Conservation (phyloP, 1,140 invertebrate genomes). For the Zaprionus ornatus region DNA sequence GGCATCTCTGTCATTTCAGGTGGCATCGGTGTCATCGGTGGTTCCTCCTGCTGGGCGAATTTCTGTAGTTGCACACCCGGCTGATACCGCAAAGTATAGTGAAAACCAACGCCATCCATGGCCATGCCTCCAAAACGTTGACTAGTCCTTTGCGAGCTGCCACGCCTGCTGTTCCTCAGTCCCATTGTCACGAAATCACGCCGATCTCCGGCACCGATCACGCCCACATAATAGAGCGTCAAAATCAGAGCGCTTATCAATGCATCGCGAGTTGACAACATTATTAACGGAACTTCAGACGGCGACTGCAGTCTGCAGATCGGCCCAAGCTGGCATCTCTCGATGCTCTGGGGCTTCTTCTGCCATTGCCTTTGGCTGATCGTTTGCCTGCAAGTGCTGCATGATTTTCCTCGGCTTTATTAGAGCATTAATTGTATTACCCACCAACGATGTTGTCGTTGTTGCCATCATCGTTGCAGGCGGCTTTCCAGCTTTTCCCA, state of each 20-base stretch:
- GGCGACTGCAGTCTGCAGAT: conserved; percentile 53
- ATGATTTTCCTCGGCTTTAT: conserved; percentile 74
- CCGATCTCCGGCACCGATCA: conserved; percentile 33
- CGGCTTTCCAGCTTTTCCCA: conserved; percentile 46
- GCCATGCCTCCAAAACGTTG: conserved; percentile 50
- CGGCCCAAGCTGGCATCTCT: conserved; percentile 24
- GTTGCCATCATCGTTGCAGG: conserved; percentile 35
- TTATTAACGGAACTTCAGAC: conserved; percentile 77
- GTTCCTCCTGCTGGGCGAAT: conserved; percentile 47
- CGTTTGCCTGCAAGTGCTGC: conserved; percentile 11
- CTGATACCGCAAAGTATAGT: conserved; percentile 64
- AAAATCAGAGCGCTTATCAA: conserved; percentile 74
- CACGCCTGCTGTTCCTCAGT: conserved; percentile 48
- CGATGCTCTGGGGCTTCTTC: conserved; percentile 34
- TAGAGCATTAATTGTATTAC: conserved; percentile 81
- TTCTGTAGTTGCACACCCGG: conserved; percentile 61
- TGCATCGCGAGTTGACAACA: conserved; percentile 72
- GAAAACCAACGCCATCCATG: conserved; percentile 53
- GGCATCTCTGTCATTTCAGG: conserved; percentile 28
- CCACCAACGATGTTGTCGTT: conserved; percentile 24
- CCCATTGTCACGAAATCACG: conserved; percentile 69
- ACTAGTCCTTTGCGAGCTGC: conserved; percentile 1
- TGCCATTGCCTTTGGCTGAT: conserved; percentile 4
- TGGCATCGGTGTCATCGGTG: conserved; percentile 13
- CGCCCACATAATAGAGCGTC: conserved; percentile 73